Evolutionary conservation across 2,888 invertebrate species (phyloP).

Genomic region (Lasioglossum oenotherae): DNA sequence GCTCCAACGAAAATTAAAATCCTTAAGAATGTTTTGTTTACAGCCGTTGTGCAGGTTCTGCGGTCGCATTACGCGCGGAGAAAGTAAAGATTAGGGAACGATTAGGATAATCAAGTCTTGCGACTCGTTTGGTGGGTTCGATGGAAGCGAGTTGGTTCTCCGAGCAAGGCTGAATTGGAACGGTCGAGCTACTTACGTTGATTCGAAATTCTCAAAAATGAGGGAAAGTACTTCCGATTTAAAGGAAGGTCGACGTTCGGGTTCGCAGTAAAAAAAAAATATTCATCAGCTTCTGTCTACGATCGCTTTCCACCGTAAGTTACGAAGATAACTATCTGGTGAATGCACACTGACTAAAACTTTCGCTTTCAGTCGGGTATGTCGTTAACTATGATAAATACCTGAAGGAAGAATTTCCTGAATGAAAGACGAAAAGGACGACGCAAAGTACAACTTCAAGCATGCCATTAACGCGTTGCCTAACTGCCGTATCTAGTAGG

Average conservation of each 20-base stretch:
- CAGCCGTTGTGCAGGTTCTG: neutral
- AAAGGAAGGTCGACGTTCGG: neutral
- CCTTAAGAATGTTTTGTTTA: neutral
- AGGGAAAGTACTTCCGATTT: neutral
- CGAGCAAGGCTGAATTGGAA: neutral
- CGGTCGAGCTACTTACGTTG: neutral
- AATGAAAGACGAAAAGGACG: neutral
- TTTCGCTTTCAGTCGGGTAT: neutral
- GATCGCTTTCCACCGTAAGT: neutral
- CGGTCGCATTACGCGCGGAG: neutral
- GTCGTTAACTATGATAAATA: neutral
- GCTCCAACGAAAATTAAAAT: no score
- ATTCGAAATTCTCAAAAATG: neutral
- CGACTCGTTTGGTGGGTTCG: neutral
- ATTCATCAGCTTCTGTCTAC: neutral
- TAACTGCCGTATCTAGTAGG: neutral
- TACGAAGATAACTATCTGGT: neutral
- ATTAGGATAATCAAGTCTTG: neutral
- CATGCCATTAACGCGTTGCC: neutral
- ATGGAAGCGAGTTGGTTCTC: neutral
- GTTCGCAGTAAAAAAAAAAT: neutral
- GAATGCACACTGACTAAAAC: neutral
- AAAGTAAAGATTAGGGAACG: neutral
- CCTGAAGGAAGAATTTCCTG: neutral
- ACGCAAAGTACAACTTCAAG: neutral